phyloP scores from a whole-genome alignment of 1,140 invertebrate species.

The Drosophila pseudoananassae region DNA sequence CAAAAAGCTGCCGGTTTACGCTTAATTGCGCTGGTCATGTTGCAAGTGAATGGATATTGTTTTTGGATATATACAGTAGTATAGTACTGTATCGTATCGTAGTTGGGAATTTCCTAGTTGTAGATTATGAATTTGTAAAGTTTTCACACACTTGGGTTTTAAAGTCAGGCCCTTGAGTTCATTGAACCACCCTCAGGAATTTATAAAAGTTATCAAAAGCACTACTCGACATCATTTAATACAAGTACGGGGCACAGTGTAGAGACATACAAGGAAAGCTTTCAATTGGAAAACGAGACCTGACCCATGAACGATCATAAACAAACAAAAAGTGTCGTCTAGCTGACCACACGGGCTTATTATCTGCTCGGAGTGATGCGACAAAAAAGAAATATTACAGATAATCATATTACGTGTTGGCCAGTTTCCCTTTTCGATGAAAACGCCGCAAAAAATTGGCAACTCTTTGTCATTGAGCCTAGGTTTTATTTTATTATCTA shows the following conservation, averaged over 20 bases:
- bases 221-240: slow-evolving; percentile 5
- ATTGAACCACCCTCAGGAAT: slow-evolving; percentile 28
- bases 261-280: slow-evolving; percentile 3
- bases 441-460: slow-evolving; percentile 17
- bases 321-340: slow-evolving; percentile 25
- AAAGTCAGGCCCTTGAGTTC: slow-evolving; percentile 25
- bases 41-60: slow-evolving; percentile 33
- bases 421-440: slow-evolving; percentile 52
- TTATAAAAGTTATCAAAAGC: slow-evolving; percentile 36
- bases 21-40: slow-evolving; percentile 71
- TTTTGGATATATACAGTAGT: neutral
- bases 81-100: too few relatives aligned
- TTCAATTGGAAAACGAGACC: slow-evolving; percentile 37
- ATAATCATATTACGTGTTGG: slow-evolving; percentile 61
- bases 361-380: slow-evolving; percentile 48
- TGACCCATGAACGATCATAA: slow-evolving; percentile 35
- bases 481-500: slow-evolving; percentile 50
- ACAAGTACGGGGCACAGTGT: neutral
- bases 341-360: slow-evolving; percentile 29
- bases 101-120: too few relatives aligned
- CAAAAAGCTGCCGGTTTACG: slow-evolving; percentile 57
- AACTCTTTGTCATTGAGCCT: slow-evolving; percentile 25
- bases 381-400: slow-evolving; percentile 3
- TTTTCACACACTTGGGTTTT: neutral
- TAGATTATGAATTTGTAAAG: too few relatives aligned